Evolutionary conservation across 2,113 vertebrate species (phyloP), one percentile per base, ranked within the genome.

Genomic region (Anguilla rostrata): DNA sequence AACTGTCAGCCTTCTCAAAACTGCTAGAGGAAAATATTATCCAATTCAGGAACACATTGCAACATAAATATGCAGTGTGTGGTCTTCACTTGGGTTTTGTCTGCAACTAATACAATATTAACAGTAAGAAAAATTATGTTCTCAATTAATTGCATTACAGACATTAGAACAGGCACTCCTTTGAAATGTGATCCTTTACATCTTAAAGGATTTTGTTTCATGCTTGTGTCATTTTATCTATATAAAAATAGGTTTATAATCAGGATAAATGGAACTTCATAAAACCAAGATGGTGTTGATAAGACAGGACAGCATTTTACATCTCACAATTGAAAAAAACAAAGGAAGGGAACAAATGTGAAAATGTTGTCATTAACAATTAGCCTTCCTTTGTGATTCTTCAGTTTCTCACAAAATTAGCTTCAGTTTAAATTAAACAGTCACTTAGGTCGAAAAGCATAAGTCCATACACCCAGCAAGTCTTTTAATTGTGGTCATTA

Each of bases 361-460:
- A 0, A 71, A 26, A 71, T 41, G 26, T 71, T 2, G 22, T 46
- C 46, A 49, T 49, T 53, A 78, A 18, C 43, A 20, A 29, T 7
- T 40, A 2, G 15, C 29, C 41, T 20, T 78, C 63, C 26, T 71
- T 71, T 71, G 63, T n/a, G 63, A n/a, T 71, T 71, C 26, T 63
- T 63, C 60, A 63, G 29, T 78, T 71, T 49, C 75, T 41, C 41
- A 2, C 41, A 18, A 46, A 75, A 29, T 34, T n/a, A 78, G 66
- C n/a, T 40, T 41, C 84, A 84, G n/a, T 22, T 84, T 49, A 78
- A 84, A 78, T 78, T 75, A 71, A 71, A n/a, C 63, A 84, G 84
- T 78, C 29, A 53, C 40, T 34, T 46, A 49, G 66, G 46, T 78
- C 12, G 41, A 75, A 39, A 39, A 71, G 83, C 34, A 41, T 71